Evolutionary conservation across 2,797 vertebrate species (phyloP), one percentile per base, ranked within the genome.

Genomic region (Epinephelus coioides): DNA sequence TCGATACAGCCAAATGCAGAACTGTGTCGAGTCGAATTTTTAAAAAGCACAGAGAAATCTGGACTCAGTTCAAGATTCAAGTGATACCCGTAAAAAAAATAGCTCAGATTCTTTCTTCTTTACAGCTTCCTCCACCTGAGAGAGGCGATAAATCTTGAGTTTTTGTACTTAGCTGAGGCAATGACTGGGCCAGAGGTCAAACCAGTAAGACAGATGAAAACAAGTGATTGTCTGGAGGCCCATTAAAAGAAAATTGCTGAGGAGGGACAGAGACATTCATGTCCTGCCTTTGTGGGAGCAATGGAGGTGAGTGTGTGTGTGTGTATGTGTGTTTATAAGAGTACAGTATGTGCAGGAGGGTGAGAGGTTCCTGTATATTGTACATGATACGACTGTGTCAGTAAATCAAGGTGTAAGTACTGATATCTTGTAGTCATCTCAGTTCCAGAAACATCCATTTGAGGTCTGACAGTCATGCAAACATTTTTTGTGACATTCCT

Each of bases 181-280:
- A 68, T 54, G 84, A 75, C 75, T 76, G 84, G 85, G 83, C 77
- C 87, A 89, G 80, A 92, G 94, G 94, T 95, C 92, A 93, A 87
- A 89, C 83, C 81, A 79, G 88, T 86, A 83, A 89, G 87, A 92
- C 83, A 77, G 87, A 92, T 88, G 85, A 93, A 93, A 93, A 93
- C 90, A 89, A 86, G 82, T 91, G 89, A 93, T 89, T 90, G 86
- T 92, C 90, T 86, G 84, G 89, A 84, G 89, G 80, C 73, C 92
- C 82, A 92, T 94, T 93, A 94, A 86, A 87, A 72, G 86, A 91
- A 87, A 84, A 93, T 88, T 86, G 80, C 69, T 27, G 67, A 86
- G 62, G 78, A 88, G 83, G 82, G 82, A 83, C 60, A 74, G 78
- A 88, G 61, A 85, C 78, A 68, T 82, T 78, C 30, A 81, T 72